Evolutionary conservation across 2,113 vertebrate species (phyloP).

Genomic region (Pelecanoides urinatrix): DNA sequence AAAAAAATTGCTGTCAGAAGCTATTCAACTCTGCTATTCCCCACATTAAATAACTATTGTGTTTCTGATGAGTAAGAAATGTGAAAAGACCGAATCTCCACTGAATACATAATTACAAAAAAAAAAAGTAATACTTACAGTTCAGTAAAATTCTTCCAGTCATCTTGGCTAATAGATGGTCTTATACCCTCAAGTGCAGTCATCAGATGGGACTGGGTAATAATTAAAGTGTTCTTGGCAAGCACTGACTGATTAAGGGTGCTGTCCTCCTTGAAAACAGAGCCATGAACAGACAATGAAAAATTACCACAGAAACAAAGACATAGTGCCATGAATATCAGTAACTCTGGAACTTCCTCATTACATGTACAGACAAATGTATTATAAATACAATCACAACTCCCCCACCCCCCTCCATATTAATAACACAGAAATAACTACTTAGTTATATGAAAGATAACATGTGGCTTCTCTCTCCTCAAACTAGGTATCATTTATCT

Average conservation of each 20-base stretch:
- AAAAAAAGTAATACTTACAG: conserved; percentile 79
- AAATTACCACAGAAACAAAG: not conserved
- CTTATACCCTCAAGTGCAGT: conserved; percentile 80
- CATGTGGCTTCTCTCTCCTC: not conserved
- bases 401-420: not conserved
- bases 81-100: not conserved
- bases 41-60: not conserved
- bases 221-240: conserved; percentile 67
- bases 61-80: not conserved
- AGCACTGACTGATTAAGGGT: conserved; percentile 60
- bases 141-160: conserved; percentile 86
- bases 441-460: not conserved
- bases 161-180: conserved; percentile 85
- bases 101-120: not conserved
- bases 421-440: not conserved
- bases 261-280: conserved; percentile 76
- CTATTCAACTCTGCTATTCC: not conserved
- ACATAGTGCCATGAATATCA: not conserved
- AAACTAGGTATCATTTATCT: not conserved
- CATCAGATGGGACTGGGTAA: conserved; percentile 81
- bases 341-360: not conserved
- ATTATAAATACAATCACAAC: not conserved
- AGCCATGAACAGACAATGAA: not conserved
- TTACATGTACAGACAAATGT: not conserved
- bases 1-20: not conserved